Percentiles rank a stretch among this genome's conserved stretches.
Evolutionary conservation across 64 coral and sea anemone species (phyloP).

Genomic region (Cladopsammia gracilis): DNA sequence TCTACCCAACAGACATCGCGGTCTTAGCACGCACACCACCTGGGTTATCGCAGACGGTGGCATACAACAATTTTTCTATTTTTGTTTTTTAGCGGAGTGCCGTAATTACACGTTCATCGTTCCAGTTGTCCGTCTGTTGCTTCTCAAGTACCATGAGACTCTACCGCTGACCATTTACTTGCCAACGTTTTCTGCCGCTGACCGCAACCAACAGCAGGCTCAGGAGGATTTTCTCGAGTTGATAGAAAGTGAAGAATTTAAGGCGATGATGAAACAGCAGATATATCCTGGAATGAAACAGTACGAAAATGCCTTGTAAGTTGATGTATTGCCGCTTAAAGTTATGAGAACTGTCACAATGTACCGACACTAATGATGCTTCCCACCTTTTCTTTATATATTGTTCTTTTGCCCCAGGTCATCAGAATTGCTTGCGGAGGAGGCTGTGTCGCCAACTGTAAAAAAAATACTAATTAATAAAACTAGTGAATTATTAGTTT

Average conservation of each 20-base stretch:
- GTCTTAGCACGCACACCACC: too few relatives aligned
- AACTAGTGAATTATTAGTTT: too few relatives aligned
- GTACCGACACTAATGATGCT: too few relatives aligned
- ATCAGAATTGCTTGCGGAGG: too few relatives aligned
- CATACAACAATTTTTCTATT: not conserved
- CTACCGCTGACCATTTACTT: conserved; percentile 94
- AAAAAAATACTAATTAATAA: too few relatives aligned
- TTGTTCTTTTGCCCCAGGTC: too few relatives aligned
- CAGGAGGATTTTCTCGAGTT: conserved; percentile 86
- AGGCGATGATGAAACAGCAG: conserved; percentile 94
- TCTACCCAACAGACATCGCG: too few relatives aligned
- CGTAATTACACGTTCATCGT: conserved; percentile 91
- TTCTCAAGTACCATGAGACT: conserved; percentile 79
- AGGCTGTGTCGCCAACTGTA: too few relatives aligned
- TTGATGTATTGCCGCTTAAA: not conserved
- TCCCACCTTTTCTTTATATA: too few relatives aligned
- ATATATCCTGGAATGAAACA: conserved; percentile 90
- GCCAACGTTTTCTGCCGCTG: conserved; percentile 76
- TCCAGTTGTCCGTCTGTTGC: conserved; percentile 85
- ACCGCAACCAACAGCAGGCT: conserved; percentile 54
- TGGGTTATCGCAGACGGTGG: too few relatives aligned
- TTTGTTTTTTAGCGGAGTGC: conserved; percentile 66
- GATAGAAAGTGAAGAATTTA: conserved; percentile 87
- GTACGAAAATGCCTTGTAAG: conserved; percentile 91
- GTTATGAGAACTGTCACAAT: too few relatives aligned